Percentiles rank a stretch among this genome's conserved stretches.
These are phyloP conservation scores for Fragum sueziense DNA, from an alignment of 2,888 invertebrate species.

Conservation along the genomic window DNA sequence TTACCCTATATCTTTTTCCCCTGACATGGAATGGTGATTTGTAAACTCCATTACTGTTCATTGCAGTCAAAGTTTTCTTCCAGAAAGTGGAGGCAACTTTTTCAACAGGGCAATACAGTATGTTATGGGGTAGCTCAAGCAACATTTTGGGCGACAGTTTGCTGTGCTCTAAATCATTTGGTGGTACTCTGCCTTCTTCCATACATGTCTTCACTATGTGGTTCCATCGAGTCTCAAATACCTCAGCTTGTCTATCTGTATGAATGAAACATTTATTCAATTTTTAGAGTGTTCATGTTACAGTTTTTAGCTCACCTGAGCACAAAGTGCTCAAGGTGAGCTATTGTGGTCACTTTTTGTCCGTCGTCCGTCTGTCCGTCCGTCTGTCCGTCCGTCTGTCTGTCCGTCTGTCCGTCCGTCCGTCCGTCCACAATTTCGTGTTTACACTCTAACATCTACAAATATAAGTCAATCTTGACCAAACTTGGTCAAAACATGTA, in stretches of 20 bases:
- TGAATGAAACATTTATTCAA: too few relatives aligned
- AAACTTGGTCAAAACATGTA: too few relatives aligned
- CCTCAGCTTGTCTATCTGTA: neutral
- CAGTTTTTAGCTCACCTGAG: too few relatives aligned
- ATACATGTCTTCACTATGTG: constrained; percentile 26
- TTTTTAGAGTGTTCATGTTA: too few relatives aligned
- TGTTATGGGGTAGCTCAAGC: constrained; percentile 40
- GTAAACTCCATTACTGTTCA: constrained; percentile 31
- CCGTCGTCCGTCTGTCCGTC: too few relatives aligned
- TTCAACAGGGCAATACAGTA: constrained; percentile 70
- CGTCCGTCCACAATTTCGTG: too few relatives aligned
- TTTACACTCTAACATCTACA: too few relatives aligned
- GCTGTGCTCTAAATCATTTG: constrained; percentile 22
- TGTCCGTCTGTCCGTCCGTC: too few relatives aligned
- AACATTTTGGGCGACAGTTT: constrained; percentile 26
- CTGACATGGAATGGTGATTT: constrained; percentile 50
- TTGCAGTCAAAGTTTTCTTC: constrained; percentile 58
- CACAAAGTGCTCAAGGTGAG: too few relatives aligned
- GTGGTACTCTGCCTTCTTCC: constrained; percentile 29
- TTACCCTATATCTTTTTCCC: neutral
- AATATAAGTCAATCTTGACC: too few relatives aligned
- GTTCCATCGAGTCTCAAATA: constrained; percentile 27
- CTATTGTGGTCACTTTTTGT: too few relatives aligned
- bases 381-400: too few relatives aligned
- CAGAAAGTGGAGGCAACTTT: constrained; percentile 73